Conservation (phyloP, 2,888 invertebrate genomes). For the Agriopis leucophaearia region DNA sequence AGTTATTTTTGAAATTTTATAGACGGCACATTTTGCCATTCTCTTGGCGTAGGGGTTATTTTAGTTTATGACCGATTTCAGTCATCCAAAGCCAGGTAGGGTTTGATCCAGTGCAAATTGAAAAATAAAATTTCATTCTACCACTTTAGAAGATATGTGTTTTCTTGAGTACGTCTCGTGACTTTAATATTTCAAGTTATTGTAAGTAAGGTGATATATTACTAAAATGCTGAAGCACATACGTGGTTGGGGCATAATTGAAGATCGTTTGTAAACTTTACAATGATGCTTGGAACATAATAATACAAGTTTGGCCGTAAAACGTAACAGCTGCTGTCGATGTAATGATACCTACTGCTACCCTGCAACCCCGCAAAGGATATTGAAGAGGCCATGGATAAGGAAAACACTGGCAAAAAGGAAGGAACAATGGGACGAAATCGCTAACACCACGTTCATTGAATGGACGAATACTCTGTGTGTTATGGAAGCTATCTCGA, state of each 20-base stretch:
- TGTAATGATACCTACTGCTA: slow-evolving; percentile 68
- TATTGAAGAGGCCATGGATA: slow-evolving; percentile 67
- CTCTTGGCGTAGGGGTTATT: background rate
- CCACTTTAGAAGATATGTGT: slow-evolving; percentile 6
- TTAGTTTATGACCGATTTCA: slow-evolving; percentile 16
- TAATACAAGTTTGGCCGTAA: slow-evolving; percentile 79
- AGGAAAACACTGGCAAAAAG: slow-evolving; percentile 63
- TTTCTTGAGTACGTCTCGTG: background rate
- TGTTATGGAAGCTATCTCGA: slow-evolving; percentile 58
- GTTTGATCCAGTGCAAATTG: slow-evolving; percentile 65
- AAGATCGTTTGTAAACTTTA: slow-evolving; percentile 68
- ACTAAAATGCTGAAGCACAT: slow-evolving; percentile 39
- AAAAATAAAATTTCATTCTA: slow-evolving; percentile 50
- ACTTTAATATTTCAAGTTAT: slow-evolving; percentile 4
- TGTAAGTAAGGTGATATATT: slow-evolving; percentile 11
- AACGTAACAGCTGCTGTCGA: slow-evolving; percentile 80
- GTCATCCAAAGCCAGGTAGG: slow-evolving; percentile 54
- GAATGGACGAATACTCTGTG: slow-evolving; percentile 60
- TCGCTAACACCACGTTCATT: slow-evolving; percentile 60
- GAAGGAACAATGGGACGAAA: slow-evolving; percentile 56
- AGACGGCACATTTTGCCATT: background rate
- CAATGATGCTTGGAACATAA: slow-evolving; percentile 74
- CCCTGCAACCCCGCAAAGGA: slow-evolving; percentile 43
- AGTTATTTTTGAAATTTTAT: background rate
- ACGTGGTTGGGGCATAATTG: slow-evolving; percentile 56